Evolutionary conservation across 1,140 invertebrate genomes (phyloP), one percentile per base, ranked within the genome.

Genomic region (Sitodiplosis mosellana): DNA sequence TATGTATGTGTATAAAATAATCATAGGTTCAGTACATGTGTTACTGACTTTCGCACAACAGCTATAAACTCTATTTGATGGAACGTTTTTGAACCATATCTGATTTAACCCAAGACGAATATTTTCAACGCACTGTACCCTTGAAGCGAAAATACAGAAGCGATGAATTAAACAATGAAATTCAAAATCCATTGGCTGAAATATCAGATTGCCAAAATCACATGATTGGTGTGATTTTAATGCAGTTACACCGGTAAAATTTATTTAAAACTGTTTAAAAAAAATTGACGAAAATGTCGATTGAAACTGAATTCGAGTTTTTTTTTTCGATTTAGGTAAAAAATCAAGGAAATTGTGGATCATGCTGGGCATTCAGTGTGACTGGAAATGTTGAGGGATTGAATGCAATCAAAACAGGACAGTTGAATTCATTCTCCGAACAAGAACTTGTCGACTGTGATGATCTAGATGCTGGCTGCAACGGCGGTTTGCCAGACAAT

Each of bases 401-500:
- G 48, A 94, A 87, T 71, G 85, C 89, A 3, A 72, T 94, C 8
- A 82, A 87, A 56, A 76, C 82, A 45, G 78, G 78, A 14, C 70
- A 87, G 47, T 67, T 98, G 19, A 51, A 90, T 5, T 90, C 89
- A 5, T 75, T 98, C 11, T 96, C 92, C 2, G 94, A 98, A 64
- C 95, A 99, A 71, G 91, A 96, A 64, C 66, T 97, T 27, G 81
- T 96, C n/a, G 93, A 98, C 66, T 99, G 95, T 68, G 95, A 99
- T 65, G 86, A 80, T 56, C 61, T 82, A 4, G 94, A 99, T 61
- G 65, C 83, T 27, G 95, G 90, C 4, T 99, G 94, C 61, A 77
- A 83, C 54, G 94, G 95, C 20, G 95, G 91, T 5, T 66, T 93
- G 7, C 88, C 87, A 27, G 81, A 83, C 49, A 86, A 92, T 63